Evolutionary conservation across 2,797 vertebrate species (phyloP), one percentile per base, ranked within the genome.

Genomic region (Erpetoichthys calabaricus): DNA sequence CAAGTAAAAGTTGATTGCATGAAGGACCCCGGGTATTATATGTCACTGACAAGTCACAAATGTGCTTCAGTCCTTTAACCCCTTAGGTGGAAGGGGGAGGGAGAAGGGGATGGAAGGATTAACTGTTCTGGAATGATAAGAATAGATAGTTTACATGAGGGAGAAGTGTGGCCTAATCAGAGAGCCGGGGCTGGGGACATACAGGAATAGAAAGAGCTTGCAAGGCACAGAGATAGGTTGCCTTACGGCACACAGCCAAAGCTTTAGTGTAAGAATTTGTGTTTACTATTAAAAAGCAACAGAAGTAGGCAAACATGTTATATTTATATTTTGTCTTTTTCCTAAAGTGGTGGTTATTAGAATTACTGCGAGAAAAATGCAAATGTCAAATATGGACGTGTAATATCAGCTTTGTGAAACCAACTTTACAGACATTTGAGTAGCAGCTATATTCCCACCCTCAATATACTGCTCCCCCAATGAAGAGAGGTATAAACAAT

Each of bases 1-100:
- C 89, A 91, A 92, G 91, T 90, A 90, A 90, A 91, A 92, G 92
- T 90, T 96, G 93, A 96, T 95, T 93, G 91, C 88, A 86, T 89
- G 84, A 87, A 87, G 86, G 86, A 84, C 85, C 84, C 73, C 61
- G 77, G 81, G 85, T 92, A 91, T 93, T 91, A 91, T 91, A 89
- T 97, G 91, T 96, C 91, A 90, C 86, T 86, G 85, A 84, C 89
- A 91, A 95, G 91, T 92, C 90, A 91, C 91, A 90, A 92, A 91
- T 90, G 84, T 86, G 84, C 86, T 80, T 79, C 85, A 80, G 83
- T 84, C 86, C 85, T 88, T 91, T 90, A 89, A 87, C 82, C 82
- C 84, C 72, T 86, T 86, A 82, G 79, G 81, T 86, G 78, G 67
- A 61, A 58, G 59, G 64, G 72, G 68, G 70, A 67, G 65, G 71